phyloP scores from a whole-genome alignment of 92 coral and sea anemone species.

The Porites rus region DNA sequence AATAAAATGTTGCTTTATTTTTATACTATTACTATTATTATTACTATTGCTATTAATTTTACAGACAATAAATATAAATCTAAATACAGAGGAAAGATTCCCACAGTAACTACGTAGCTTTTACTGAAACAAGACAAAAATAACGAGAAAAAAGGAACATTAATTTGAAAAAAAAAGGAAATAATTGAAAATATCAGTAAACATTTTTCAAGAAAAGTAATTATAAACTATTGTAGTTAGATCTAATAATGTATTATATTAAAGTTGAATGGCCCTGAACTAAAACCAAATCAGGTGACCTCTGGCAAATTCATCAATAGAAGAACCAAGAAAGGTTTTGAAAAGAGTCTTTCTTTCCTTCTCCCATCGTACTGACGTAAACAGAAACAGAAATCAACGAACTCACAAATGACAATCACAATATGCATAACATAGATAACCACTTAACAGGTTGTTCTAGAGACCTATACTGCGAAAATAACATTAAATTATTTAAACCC shows the following conservation, averaged over 20 bases:
- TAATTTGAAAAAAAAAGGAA: constrained; percentile 12
- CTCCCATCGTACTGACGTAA: neutral
- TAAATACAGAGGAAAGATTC: neutral
- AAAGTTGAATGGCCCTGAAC: neutral
- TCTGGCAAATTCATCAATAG: neutral
- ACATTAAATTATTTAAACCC: too few relatives aligned
- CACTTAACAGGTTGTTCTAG: too few relatives aligned
- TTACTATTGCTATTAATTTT: neutral
- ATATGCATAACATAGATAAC: too few relatives aligned
- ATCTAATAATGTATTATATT: neutral
- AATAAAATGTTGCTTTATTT: neutral
- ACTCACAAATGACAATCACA: neutral
- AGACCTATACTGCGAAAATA: too few relatives aligned
- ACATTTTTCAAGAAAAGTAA: constrained; percentile 3
- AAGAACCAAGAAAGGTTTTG: neutral
- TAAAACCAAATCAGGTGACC: neutral
- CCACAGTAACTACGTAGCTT: neutral
- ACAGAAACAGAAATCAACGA: neutral
- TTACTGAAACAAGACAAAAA: neutral
- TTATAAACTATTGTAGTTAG: neutral
- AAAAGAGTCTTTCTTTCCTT: neutral
- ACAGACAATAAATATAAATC: constrained; percentile 44
- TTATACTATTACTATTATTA: neutral
- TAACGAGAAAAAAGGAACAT: constrained; percentile 10
- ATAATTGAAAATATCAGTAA: constrained; percentile 1